These are phyloP conservation scores for Cryptocheilus praepositus DNA, from an alignment of 2,888 invertebrate species.

Conservation along the genomic window DNA sequence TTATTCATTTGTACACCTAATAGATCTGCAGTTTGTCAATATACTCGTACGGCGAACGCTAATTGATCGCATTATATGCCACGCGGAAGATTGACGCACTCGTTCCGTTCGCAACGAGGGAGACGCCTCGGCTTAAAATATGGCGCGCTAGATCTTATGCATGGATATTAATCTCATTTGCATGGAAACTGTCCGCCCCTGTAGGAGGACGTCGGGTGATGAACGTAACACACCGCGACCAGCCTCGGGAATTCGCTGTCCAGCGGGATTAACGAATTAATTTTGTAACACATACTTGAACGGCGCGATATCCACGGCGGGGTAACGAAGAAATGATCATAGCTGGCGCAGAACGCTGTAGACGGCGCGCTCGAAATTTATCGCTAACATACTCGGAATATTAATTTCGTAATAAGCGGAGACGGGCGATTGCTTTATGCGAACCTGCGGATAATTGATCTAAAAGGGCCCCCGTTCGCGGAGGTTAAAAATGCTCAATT, in stretches of 20 bases:
- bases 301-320: neutral
- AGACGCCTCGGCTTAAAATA: neutral
- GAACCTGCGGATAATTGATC: too few species aligned
- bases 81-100: too few species aligned
- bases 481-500: too few species aligned
- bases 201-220: conserved; percentile 10
- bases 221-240: conserved; percentile 29
- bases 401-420: conserved; percentile 7
- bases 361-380: neutral
- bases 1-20: too few species aligned
- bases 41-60: too few species aligned
- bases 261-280: conserved; percentile 41
- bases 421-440: too few species aligned
- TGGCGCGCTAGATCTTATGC: conserved; percentile 20
- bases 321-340: neutral
- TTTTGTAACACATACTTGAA: conserved; percentile 24
- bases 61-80: neutral
- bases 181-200: conserved; percentile 46
- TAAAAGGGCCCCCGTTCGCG: too few species aligned
- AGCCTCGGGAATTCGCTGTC: conserved; percentile 33
- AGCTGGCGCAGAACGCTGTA: neutral
- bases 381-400: neutral
- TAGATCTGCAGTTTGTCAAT: too few species aligned
- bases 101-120: neutral
- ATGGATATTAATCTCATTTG: conserved; percentile 41